phyloP scores from a whole-genome alignment of 1,140 invertebrate genomes.

The Drosophila grimshawi region DNA sequence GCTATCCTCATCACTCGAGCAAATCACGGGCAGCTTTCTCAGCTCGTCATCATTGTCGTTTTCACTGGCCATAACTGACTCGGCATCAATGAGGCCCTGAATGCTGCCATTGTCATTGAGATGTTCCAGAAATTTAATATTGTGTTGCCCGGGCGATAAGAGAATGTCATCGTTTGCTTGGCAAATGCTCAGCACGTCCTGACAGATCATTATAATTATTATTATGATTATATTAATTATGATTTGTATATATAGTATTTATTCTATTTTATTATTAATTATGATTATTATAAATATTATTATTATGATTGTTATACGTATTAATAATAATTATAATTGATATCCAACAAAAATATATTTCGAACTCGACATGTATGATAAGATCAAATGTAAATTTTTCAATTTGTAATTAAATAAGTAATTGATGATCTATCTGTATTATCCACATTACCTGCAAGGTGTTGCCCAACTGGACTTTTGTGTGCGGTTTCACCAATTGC shows the following conservation, averaged over 20 bases:
- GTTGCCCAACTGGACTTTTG: slow-evolving; percentile 61
- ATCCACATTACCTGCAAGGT: slow-evolving; percentile 67
- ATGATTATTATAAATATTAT: too few species aligned
- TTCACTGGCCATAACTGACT: slow-evolving; percentile 5
- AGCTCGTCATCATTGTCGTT: slow-evolving; percentile 2
- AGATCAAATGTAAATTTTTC: not conserved
- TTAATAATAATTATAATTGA: too few species aligned
- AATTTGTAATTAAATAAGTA: not conserved
- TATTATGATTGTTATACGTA: too few species aligned
- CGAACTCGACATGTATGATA: too few species aligned
- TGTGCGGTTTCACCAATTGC: slow-evolving; percentile 34
- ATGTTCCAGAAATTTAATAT: slow-evolving; percentile 75
- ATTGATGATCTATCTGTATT: not conserved
- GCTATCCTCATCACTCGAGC: slow-evolving; percentile 82
- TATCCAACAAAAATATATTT: too few species aligned
- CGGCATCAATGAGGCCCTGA: slow-evolving; percentile 40
- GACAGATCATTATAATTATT: not conserved
- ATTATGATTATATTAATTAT: not conserved
- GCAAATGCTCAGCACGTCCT: slow-evolving; percentile 85
- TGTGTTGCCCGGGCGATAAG: slow-evolving; percentile 68
- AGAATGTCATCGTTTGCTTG: slow-evolving; percentile 70
- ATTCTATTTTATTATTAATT: too few species aligned
- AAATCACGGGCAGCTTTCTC: slow-evolving; percentile 67
- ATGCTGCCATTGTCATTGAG: slow-evolving; percentile 69
- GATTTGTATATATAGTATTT: not conserved